A percentile compares a stretch with the other conserved stretches of the same genome.
Conservation (phyloP, 2,888 invertebrate genomes). For the Therioaphis trifolii region DNA sequence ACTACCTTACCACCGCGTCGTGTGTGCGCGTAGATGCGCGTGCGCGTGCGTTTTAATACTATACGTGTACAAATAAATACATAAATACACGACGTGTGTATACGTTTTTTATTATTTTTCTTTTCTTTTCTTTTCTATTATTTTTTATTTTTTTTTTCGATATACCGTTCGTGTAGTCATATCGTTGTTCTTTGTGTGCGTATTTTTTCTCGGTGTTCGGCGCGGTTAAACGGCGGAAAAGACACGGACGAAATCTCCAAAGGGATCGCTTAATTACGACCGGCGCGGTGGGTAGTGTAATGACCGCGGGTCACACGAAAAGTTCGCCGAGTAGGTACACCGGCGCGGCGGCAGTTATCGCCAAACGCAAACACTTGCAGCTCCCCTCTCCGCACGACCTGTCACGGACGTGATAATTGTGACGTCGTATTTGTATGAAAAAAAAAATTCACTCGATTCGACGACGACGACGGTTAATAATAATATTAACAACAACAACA, state of each 20-base stretch:
- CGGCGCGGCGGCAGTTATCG: not conserved
- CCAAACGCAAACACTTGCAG: not conserved
- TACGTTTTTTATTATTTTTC: constrained; percentile 13
- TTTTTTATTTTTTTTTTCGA: no score
- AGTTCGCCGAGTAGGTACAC: not conserved
- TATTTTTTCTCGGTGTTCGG: not conserved
- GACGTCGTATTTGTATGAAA: not conserved
- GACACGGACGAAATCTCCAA: not conserved
- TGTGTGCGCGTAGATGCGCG: not conserved
- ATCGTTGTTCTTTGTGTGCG: no score
- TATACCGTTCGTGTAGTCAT: no score
- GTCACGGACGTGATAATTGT: no score
- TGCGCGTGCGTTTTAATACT: not conserved
- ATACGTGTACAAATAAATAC: not conserved
- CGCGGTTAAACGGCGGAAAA: constrained; percentile 34
- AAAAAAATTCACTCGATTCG: not conserved
- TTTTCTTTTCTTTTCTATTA: no score
- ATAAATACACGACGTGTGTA: not conserved
- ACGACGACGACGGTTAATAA: not conserved
- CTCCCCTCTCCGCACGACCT: no score
- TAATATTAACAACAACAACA: no score
- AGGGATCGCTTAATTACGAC: constrained; percentile 42
- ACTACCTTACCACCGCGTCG: not conserved
- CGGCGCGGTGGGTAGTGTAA: not conserved
- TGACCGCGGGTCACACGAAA: constrained; percentile 7